Evolutionary conservation across 1,140 invertebrate genomes (phyloP), one percentile per base, ranked within the genome.

Genomic region (Apolygus lucorum): DNA sequence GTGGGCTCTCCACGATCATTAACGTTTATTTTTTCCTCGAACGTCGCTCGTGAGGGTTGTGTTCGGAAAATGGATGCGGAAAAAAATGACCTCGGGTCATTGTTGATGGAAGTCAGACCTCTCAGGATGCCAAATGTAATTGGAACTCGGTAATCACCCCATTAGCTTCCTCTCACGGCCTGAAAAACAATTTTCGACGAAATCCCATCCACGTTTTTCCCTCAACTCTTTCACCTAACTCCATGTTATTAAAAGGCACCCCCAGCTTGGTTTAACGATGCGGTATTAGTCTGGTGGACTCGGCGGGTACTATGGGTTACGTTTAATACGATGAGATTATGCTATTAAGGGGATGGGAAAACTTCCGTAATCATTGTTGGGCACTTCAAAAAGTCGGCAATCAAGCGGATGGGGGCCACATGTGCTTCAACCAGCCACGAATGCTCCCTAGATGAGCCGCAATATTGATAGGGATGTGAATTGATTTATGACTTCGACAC

Each of bases 141-240:
- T 66, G 64, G 64, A 66, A 66, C 64, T 34, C 64, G 27, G 64
- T 66, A 66, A 66, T 66, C 64, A 66, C 64, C 64, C 64, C 64
- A 66, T 66, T 66, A 66, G 64, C 54, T 24, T 59, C 22, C 54
- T 14, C 54, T 59, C 54, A 59, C 54, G 64, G 29, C n/a, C 21
- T 29, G 29, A n/a, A 66, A 66, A 66, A 66, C n/a, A n/a, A 66
- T 24, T 66, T 63, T 66, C 27, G 22, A 59, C 54, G 54, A 21
- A 59, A n/a, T n/a, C n/a, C n/a, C n/a, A n/a, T n/a, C n/a, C n/a
- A n/a, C n/a, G n/a, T n/a, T n/a, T n/a, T n/a, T n/a, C 11, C 11
- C 54, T 21, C 13, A 14, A 24, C 54, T 4, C 54, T 59, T 11
- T 8, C 22, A 4, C 22, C 22, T 59, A 21, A 21, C 8, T 24